Conservation (phyloP, 2,888 invertebrate species). For the Graphium colonna region DNA sequence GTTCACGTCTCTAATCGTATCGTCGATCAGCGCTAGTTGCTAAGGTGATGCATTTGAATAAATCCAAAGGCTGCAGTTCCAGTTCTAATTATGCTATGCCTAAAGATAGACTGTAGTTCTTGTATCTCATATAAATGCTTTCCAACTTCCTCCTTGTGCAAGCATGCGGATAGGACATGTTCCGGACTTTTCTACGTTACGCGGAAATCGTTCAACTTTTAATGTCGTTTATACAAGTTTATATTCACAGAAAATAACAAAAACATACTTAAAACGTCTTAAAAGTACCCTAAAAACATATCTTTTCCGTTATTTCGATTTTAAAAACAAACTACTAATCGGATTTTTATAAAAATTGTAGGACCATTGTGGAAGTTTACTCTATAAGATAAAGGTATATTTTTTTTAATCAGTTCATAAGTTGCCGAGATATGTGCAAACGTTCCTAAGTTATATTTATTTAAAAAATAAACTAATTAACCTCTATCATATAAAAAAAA, state of each 20-base stretch:
- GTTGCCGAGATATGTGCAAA: too few relatives aligned
- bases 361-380: too few relatives aligned
- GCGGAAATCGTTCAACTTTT: not conserved
- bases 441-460: too few relatives aligned
- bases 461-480: too few relatives aligned
- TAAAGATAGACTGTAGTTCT: conserved; percentile 5
- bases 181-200: conserved; percentile 3
- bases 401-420: too few relatives aligned
- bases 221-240: not conserved
- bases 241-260: too few relatives aligned
- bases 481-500: too few relatives aligned
- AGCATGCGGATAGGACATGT: conserved; percentile 19
- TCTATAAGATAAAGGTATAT: too few relatives aligned
- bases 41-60: conserved; percentile 12
- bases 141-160: conserved; percentile 12
- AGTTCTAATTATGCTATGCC: not conserved
- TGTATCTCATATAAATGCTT: conserved; percentile 4
- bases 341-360: too few relatives aligned
- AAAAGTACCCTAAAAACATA: too few relatives aligned
- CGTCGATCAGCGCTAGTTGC: conserved; percentile 8
- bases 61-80: not conserved
- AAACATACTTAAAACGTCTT: not conserved
- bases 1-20: conserved; percentile 16
- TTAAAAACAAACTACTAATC: too few relatives aligned
- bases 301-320: too few relatives aligned